Base-by-base conservation (phyloP, 2,888 invertebrate species). In the Proisotoma minuta region DNA sequence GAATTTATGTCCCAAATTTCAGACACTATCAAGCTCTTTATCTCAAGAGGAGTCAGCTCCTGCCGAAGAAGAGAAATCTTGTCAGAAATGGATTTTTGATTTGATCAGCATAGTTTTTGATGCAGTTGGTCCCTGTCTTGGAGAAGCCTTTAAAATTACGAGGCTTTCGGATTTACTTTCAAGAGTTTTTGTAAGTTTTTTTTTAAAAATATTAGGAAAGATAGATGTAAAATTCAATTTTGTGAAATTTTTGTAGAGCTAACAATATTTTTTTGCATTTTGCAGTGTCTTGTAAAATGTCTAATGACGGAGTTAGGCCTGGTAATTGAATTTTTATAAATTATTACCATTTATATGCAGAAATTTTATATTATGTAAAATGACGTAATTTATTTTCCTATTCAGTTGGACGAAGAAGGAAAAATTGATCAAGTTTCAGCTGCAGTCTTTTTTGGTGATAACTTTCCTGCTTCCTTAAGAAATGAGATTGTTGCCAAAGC, bases 61-160 rank as follows among this genome's bases (percentile, higher is more conserved):
- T n/a, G n/a, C n/a, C n/a, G n/a, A n/a, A n/a, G n/a, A n/a, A n/a
- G 43, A 43, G 43, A 43, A 43, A 43, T 43, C 43, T 4, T 43
- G 43, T 43, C 18, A 5, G 4, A 43, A 43, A 43, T 43, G 43
- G 43, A 43, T 43, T 4, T 43, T 43, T 43, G 43, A 43, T 20
- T 20, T 43, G 4, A 4, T 43, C 18, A 12, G 10, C 4, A n/a
- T 43, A 5, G 18, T 43, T 5, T 43, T 43, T 43, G 43, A 43
- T 4, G 43, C 10, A 4, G 43, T 43, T 5, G 18, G 10, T 12
- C 43, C 43, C 5, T 43, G 43, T n/a, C 18, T 43, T 18, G 5
- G 5, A n/a, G 4, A 43, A 12, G 15, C 43, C 5, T 43, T 43
- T n/a, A 5, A 43, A 43, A 43, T 43, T 20, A 15, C 5, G 20